Base-by-base conservation (phyloP, 2,113 vertebrate species). In the Noctilio leporinus region DNA sequence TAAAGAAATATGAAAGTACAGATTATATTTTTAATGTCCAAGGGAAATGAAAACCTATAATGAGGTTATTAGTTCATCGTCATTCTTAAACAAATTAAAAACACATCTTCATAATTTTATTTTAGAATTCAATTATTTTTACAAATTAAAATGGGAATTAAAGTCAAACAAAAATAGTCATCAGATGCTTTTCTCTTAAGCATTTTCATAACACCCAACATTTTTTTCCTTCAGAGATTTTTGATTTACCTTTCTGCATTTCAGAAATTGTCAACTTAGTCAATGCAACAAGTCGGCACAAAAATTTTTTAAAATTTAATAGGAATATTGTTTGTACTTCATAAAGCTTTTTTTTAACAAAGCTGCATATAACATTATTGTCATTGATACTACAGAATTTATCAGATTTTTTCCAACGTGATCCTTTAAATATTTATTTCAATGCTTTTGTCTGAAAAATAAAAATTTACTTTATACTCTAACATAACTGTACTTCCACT, bases 111-210 rank as follows among this genome's bases (percentile, higher is more conserved):
- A 76, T 85, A 92, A 30, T 77, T 78, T 90, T 51, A 81, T 78
- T 96, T 95, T 85, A 77, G 76, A 92, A 95, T 73, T 53, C 24
- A 92, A 62, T 5, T 81, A 69, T 72, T 95, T 96, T 88, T 78
- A 59, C 90, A 92, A 88, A 90, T 89, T 33, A 77, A 35, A 86
- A 43, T 78, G 83, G 78, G 2, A 77, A 67, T 47, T 75, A 82
- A 73, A 33, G 24, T 59, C 59, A 91, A 92, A 89, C 38, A 96
- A 45, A 96, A 86, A 38, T 87, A 91, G 62, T 93, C 85, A 30
- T 24, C 35, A 62, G 8, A 26, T 69, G 72, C 30, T 91, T 93
- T 28, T 93, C 57, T 75, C 49, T 83, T 82, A 81, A 59, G 10
- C 64, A 35, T 87, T 85, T 95, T 91, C 47, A 35, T 49, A 91